These are phyloP conservation scores for Phrynosoma platyrhinos DNA, from an alignment of 2,113 vertebrate species.

Conservation along the genomic window DNA sequence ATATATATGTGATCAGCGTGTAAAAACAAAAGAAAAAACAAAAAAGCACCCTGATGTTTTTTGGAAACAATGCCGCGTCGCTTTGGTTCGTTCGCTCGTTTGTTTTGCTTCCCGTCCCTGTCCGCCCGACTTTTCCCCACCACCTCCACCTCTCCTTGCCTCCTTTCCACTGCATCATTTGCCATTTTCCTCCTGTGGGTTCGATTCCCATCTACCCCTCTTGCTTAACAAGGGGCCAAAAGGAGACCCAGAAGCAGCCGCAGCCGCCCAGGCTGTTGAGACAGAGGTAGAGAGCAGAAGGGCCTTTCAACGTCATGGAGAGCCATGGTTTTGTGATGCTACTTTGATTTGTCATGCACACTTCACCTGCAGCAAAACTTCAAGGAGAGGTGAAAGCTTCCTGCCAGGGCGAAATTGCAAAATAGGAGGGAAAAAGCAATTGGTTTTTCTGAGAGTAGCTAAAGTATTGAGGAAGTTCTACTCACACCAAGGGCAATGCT, in stretches of 20 bases:
- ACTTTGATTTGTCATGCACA: background rate
- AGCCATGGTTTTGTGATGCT: background rate
- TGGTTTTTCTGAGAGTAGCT: background rate
- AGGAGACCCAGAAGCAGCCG: no score
- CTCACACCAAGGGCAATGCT: background rate
- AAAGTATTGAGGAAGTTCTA: background rate
- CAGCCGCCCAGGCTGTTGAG: background rate
- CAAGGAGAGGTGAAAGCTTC: background rate
- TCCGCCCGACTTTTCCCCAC: background rate
- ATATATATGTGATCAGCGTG: slow-evolving; percentile 23
- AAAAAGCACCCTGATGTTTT: slow-evolving; percentile 58
- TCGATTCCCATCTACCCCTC: background rate
- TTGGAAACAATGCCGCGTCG: slow-evolving; percentile 52
- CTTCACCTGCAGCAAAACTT: background rate
- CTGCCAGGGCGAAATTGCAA: no score
- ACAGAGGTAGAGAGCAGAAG: background rate
- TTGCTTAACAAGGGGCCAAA: background rate
- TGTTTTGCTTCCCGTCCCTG: slow-evolving; percentile 40
- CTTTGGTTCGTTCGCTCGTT: slow-evolving; percentile 50
- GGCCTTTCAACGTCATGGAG: background rate
- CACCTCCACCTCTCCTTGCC: background rate
- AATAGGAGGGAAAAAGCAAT: fast-evolving
- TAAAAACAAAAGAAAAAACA: background rate
- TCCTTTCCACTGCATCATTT: background rate
- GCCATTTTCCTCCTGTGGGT: background rate